phyloP scores from a whole-genome alignment of 2,797 vertebrate genomes.

The Enteromius thamalakanensis region DNA sequence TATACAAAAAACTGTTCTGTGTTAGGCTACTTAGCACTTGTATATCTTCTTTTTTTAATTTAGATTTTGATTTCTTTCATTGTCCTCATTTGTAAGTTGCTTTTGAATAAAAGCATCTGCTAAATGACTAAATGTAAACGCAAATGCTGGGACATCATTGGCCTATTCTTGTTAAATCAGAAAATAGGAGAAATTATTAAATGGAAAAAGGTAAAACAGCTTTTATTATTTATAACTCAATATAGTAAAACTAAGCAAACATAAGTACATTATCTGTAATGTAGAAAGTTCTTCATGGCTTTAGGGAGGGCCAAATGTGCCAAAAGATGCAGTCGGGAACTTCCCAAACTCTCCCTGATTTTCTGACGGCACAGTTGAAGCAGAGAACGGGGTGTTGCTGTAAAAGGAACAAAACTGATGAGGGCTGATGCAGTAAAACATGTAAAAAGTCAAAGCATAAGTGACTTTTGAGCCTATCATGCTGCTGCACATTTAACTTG shows the following conservation, averaged over 20 bases:
- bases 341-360: conserved; percentile 86
- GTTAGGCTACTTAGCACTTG: no score
- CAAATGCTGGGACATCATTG: background rate
- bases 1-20: no score
- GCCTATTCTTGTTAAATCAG: background rate
- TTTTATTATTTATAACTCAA: background rate
- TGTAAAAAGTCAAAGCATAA: conserved; percentile 1
- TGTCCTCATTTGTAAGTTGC: no score
- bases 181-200: background rate
- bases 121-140: no score
- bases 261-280: conserved; percentile 81
- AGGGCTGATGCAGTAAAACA: background rate
- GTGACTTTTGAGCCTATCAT: background rate
- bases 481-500: conserved; percentile 59
- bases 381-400: conserved; percentile 87
- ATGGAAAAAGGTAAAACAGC: background rate
- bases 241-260: background rate
- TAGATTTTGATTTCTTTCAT: no score
- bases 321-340: conserved; percentile 85
- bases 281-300: conserved; percentile 86
- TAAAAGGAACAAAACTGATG: conserved; percentile 38
- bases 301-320: conserved; percentile 88
- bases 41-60: no score
- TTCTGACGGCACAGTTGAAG: conserved; percentile 88
- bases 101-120: no score